These are phyloP conservation scores for Manduca sexta DNA, from an alignment of 1,140 invertebrate genomes.

Conservation along the genomic window DNA sequence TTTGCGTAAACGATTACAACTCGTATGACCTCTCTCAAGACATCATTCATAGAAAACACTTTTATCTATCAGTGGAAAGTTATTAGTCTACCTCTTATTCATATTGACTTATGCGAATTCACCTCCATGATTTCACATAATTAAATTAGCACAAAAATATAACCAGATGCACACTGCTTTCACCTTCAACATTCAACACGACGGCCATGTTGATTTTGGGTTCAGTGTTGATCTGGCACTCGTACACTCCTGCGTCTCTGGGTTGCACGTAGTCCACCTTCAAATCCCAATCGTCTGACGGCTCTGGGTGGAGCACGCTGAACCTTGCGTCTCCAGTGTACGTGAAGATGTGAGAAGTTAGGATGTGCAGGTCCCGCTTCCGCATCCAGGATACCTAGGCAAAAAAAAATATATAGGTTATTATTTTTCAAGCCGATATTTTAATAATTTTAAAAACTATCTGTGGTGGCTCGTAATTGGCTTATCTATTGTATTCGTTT, in stretches of 20 bases:
- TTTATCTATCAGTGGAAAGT: no score
- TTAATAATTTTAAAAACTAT: no score
- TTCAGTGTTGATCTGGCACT: constrained; percentile 89
- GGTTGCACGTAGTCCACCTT: constrained; percentile 90
- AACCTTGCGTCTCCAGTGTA: constrained; percentile 92
- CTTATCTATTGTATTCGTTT: not conserved
- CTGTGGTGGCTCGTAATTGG: no score
- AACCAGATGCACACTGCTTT: no score
- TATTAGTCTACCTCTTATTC: no score
- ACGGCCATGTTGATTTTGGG: constrained; percentile 89
- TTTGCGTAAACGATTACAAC: no score
- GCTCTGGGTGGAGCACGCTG: constrained; percentile 87
- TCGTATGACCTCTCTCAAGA: no score
- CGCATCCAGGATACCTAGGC: constrained; percentile 93
- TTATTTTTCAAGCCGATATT: not conserved
- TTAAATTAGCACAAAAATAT: no score
- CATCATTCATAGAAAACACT: no score
- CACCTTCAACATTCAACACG: constrained; percentile 85
- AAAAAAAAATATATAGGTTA: constrained; percentile 5
- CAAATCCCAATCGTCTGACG: constrained; percentile 93
- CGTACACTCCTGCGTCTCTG: constrained; percentile 90
- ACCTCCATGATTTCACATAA: no score
- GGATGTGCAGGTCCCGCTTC: constrained; percentile 90
- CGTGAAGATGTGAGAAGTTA: constrained; percentile 89
- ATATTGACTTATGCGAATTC: no score